phyloP scores from a whole-genome alignment of 2,888 invertebrate genomes.

The Rhamnusium bicolor region DNA sequence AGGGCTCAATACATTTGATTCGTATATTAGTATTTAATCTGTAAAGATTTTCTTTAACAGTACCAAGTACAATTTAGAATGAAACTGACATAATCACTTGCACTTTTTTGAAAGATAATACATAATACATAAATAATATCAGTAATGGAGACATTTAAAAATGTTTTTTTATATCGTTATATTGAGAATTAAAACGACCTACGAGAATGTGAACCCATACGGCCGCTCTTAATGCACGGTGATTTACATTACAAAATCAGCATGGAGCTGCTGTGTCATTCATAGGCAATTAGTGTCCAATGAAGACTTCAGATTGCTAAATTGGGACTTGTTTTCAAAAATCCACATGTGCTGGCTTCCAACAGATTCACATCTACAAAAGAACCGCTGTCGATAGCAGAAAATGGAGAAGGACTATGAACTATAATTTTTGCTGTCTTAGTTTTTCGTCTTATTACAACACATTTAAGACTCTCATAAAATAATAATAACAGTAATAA shows the following conservation, averaged over 20 bases:
- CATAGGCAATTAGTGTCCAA: slow-evolving; percentile 47
- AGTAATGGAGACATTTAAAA: no score
- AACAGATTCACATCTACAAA: slow-evolving; percentile 42
- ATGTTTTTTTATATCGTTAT: no score
- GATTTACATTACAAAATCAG: slow-evolving; percentile 47
- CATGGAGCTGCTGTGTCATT: slow-evolving; percentile 53
- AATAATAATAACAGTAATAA: no score
- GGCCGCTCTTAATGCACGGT: slow-evolving; percentile 36
- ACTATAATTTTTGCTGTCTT: not conserved
- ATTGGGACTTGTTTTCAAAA: slow-evolving; percentile 51
- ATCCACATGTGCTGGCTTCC: slow-evolving; percentile 42
- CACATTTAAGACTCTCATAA: not conserved
- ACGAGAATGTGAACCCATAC: not conserved
- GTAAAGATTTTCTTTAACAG: no score
- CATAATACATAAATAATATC: no score
- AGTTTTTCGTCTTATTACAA: not conserved
- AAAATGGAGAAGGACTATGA: not conserved
- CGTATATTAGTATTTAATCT: no score
- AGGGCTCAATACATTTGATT: no score
- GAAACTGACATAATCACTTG: no score
- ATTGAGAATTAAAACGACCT: not conserved
- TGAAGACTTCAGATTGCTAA: slow-evolving; percentile 51
- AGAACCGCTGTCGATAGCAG: slow-evolving; percentile 21
- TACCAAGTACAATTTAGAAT: no score
- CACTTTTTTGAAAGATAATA: no score